phyloP scores from a whole-genome alignment of 2,888 invertebrate genomes.

The Heteromyza rotundicornis region DNA sequence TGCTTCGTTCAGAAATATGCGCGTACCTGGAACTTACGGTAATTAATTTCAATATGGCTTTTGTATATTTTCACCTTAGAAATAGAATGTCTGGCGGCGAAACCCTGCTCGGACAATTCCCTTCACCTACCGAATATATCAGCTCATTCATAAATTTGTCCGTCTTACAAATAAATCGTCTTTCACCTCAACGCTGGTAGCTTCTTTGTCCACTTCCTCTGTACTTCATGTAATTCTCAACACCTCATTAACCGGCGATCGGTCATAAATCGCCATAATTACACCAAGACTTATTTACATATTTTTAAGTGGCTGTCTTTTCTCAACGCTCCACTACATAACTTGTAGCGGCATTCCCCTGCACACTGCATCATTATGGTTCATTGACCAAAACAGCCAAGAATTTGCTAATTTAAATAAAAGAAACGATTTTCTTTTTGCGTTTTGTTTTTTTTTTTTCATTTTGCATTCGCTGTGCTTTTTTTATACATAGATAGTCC shows the following conservation, averaged over 20 bases:
- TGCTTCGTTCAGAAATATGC: too few relatives aligned
- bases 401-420: constrained; percentile 29
- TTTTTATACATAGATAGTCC: constrained; percentile 22
- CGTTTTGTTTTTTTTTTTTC: background rate
- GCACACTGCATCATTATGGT: constrained; percentile 26
- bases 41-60: too few relatives aligned
- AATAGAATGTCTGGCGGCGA: too few relatives aligned
- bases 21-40: too few relatives aligned
- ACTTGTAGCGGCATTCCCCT: background rate
- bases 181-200: background rate
- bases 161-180: too few relatives aligned
- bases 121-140: too few relatives aligned
- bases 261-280: constrained; percentile 27
- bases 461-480: constrained; percentile 11
- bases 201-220: background rate
- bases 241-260: constrained; percentile 25
- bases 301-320: background rate
- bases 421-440: background rate
- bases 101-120: too few relatives aligned
- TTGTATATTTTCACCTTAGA: too few relatives aligned
- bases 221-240: constrained; percentile 7
- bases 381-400: constrained; percentile 33
- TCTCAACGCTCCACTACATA: background rate
- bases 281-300: constrained; percentile 11
- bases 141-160: too few relatives aligned